Percentiles rank a stretch among this genome's conserved stretches.
Conservation (phyloP, 2,113 vertebrate species). For the Myrmecobius fasciatus region DNA sequence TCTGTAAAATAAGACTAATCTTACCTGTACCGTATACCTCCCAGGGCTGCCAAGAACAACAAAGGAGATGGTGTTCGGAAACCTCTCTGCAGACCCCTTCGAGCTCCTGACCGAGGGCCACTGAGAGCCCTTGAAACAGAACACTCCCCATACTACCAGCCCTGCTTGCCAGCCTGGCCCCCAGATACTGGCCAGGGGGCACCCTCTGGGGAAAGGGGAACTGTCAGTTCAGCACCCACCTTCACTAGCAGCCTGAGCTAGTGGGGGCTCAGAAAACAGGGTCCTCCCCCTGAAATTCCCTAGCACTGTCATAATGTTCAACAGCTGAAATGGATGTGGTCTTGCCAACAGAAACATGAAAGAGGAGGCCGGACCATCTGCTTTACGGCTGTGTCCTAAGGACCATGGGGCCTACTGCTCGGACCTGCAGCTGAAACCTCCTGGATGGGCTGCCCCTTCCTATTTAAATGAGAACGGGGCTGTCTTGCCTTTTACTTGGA, state of each 20-base stretch:
- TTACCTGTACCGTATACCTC: not conserved
- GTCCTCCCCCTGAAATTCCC: not conserved
- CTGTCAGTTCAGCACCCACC: not conserved
- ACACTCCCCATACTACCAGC: too few species aligned
- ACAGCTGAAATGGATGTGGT: not conserved
- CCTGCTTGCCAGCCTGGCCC: not conserved
- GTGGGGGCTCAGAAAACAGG: too few species aligned
- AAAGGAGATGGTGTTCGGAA: too few species aligned
- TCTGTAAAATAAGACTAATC: too few species aligned
- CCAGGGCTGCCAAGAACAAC: too few species aligned
- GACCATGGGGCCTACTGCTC: not conserved
- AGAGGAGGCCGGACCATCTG: not conserved
- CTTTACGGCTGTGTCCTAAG: not conserved
- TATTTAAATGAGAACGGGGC: not conserved
- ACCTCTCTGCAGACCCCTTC: not conserved
- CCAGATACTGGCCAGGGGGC: not conserved
- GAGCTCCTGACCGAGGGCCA: too few species aligned
- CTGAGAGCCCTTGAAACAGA: too few species aligned
- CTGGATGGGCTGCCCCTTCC: not conserved
- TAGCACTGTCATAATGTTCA: not conserved
- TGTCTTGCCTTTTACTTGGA: not conserved
- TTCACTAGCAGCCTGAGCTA: not conserved
- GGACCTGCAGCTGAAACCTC: not conserved
- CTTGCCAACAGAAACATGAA: not conserved
- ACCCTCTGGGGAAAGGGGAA: too few species aligned